These are phyloP conservation scores for Nannospalax galili DNA, from an alignment of 2,113 vertebrate genomes.

Conservation along the genomic window DNA sequence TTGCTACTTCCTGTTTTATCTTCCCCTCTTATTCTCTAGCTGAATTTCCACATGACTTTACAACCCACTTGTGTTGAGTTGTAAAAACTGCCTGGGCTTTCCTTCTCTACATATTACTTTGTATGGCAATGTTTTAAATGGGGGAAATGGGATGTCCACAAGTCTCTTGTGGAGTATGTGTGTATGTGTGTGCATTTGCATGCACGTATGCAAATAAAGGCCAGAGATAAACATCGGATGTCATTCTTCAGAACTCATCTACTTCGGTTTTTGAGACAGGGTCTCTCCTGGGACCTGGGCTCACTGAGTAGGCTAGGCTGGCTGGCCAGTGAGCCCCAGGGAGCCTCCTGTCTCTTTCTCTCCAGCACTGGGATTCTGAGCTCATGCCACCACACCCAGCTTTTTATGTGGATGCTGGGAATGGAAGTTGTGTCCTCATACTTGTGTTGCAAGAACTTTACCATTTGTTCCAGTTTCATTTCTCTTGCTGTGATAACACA, in stretches of 20 bases:
- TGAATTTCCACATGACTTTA: not conserved
- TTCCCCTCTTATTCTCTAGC: not conserved
- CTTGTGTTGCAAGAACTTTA: not conserved
- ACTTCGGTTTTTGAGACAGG: not conserved
- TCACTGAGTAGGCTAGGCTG: too few species aligned
- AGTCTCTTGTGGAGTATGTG: not conserved
- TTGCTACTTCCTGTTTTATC: not conserved
- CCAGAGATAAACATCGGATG: not conserved
- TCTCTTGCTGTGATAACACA: too few species aligned
- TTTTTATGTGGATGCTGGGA: not conserved
- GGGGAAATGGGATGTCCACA: not conserved
- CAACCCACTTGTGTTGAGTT: too few species aligned
- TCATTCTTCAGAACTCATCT: not conserved
- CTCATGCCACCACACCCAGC: too few species aligned
- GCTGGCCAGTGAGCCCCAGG: too few species aligned
- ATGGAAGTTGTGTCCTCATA: not conserved
- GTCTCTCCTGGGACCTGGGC: not conserved
- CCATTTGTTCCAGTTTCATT: too few species aligned
- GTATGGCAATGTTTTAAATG: not conserved
- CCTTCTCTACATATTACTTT: not conserved
- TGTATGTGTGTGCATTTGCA: not conserved
- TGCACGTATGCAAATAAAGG: too few species aligned
- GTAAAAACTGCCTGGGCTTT: not conserved
- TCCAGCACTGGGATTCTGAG: not conserved
- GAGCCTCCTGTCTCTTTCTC: not conserved